A percentile compares a stretch with the other conserved stretches of the same genome.
phyloP scores from a whole-genome alignment of 1,140 invertebrate species.

The Pantala flavescens region DNA sequence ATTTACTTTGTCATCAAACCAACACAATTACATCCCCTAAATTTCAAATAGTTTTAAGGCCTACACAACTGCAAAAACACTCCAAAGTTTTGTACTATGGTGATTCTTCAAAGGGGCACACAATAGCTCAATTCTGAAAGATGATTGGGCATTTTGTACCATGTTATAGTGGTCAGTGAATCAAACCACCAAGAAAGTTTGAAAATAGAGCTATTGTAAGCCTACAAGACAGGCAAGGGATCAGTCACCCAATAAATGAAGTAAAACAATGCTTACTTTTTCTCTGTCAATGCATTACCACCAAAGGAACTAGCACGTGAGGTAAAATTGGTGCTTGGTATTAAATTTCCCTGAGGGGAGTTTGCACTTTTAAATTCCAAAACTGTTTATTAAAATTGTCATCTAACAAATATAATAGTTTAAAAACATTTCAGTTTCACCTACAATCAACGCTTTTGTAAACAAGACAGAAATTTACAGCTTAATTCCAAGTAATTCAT shows the following conservation, averaged over 20 bases:
- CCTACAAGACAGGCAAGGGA: constrained; percentile 3
- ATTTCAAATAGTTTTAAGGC: not conserved
- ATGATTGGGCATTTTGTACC: constrained; percentile 9
- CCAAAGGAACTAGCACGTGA: constrained; percentile 8
- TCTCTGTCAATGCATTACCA: not conserved
- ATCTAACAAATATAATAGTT: constrained; percentile 11
- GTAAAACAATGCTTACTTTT: constrained; percentile 10
- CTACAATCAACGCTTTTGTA: not conserved
- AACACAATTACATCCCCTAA: not conserved
- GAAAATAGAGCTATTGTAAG: not conserved
- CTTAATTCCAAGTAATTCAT: not conserved
- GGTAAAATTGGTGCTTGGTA: constrained; percentile 9
- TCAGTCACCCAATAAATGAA: not conserved
- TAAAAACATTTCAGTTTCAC: not conserved
- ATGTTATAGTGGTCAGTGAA: not conserved
- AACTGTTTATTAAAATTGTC: not conserved
- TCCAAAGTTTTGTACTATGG: constrained; percentile 9
- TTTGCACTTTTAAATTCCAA: constrained; percentile 2
- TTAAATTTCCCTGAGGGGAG: not conserved
- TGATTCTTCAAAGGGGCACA: not conserved
- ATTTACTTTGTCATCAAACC: not conserved
- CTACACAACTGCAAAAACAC: constrained; percentile 9
- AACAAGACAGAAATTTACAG: constrained; percentile 7
- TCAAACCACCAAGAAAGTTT: not conserved
- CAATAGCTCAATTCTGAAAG: constrained; percentile 6